These are phyloP conservation scores for Lytechinus variegatus DNA, from an alignment of 35 echinoderm and acorn worm species.

Conservation along the genomic window DNA sequence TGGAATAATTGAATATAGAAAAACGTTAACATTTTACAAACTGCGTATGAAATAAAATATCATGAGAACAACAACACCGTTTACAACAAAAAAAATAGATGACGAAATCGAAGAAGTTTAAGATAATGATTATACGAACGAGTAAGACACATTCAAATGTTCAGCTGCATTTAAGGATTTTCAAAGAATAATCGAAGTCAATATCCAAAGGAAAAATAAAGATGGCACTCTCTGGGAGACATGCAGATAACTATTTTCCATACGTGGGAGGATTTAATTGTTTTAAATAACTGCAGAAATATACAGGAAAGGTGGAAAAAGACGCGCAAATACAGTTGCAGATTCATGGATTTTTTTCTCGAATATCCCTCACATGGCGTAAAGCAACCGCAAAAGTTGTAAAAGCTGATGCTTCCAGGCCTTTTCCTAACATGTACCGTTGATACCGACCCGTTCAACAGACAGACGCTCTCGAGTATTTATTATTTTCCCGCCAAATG, in stretches of 20 bases:
- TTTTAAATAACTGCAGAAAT: not conserved
- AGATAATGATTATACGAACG: no score
- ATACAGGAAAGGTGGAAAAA: not conserved
- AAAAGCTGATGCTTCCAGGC: not conserved
- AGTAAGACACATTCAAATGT: no score
- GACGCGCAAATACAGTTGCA: not conserved
- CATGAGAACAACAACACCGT: no score
- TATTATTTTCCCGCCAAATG: constrained; percentile 4
- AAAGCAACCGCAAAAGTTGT: constrained; percentile 1
- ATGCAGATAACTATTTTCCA: not conserved
- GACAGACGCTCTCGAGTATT: not conserved
- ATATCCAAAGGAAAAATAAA: not conserved
- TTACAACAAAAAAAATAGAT: no score
- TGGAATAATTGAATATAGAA: no score
- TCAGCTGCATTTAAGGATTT: no score
- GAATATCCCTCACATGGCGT: not conserved
- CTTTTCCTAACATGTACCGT: not conserved
- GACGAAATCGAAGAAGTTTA: no score
- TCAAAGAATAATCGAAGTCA: no score
- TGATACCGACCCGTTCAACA: not conserved
- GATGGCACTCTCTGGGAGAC: not conserved
- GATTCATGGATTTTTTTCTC: not conserved
- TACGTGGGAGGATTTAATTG: not conserved
- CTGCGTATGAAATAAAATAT: no score
- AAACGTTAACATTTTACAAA: no score